Base-by-base conservation (phyloP, 2,797 vertebrate genomes). In the Clarias platycephalus region DNA sequence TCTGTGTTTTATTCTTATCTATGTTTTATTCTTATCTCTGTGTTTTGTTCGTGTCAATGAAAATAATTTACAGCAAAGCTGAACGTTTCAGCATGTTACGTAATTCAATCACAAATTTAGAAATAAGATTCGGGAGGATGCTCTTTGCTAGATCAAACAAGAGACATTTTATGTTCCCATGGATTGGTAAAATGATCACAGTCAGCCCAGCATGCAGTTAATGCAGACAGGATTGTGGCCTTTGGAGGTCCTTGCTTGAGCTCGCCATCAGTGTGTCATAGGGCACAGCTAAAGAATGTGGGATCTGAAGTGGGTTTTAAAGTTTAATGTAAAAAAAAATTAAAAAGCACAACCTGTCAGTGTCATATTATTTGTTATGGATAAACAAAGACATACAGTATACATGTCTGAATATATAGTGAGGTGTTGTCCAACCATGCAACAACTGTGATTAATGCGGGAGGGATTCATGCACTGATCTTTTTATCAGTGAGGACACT, bases 131-230 rank as follows among this genome's bases (percentile, higher is more conserved):
- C 24, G 4, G 28, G 12, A 64, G 62, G 57, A 13, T 80, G 37
- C 28, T 78, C 10, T 78, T 60, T 44, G 7, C 34, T 40, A 22
- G 12, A 63, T 63, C 34, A 78, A n/a, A 15, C 58, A 79, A 18
- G 57, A 79, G 76, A 80, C n/a, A 60, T 64, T 80, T 64, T 15
- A 49, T 62, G 68, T 60, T 62, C 44, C 67, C 55, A 62, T 72
- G 66, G 37, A 44, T 66, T 80, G 78, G n/a, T 80, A 66, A 62
- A 66, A 66, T 49, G 40, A 80, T 64, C 37, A 44, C 77, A 64
- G 60, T 4, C 5, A 18, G 37, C 62, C 40, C 70, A 75, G 81
- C 8, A 6, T 75, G 70, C 34, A 60, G 81, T 26, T 82, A 82
- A 72, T 72, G 77, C 24, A 62, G 34, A 44, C 67, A 58, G 81